Conservation (phyloP, 2,888 invertebrate genomes). For the Agrenia bidenticulata region DNA sequence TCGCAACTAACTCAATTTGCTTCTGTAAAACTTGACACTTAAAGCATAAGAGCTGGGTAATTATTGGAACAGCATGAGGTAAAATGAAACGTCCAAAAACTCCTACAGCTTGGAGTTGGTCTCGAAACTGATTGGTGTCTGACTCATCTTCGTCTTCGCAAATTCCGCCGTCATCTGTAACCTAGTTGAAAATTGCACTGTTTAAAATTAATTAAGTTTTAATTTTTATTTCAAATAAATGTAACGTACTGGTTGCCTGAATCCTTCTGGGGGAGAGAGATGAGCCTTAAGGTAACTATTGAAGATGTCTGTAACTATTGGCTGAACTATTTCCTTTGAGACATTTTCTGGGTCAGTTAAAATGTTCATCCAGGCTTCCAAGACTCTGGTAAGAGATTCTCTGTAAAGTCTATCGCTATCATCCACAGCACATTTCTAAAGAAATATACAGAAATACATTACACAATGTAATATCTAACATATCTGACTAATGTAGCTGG, state of each 20-base stretch:
- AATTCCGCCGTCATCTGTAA: constrained; percentile 58
- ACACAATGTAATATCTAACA: background rate
- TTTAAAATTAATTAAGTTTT: constrained; percentile 10
- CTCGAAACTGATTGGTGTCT: constrained; percentile 67
- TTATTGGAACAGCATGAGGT: constrained; percentile 66
- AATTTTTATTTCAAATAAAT: background rate
- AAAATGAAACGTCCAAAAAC: constrained; percentile 62
- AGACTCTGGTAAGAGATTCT: constrained; percentile 69
- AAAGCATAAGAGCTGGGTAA: constrained; percentile 64
- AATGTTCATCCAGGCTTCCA: constrained; percentile 68
- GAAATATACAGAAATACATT: background rate
- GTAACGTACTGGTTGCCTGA: constrained; percentile 61
- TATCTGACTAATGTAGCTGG: no score
- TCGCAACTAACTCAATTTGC: constrained; percentile 43
- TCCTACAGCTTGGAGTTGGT: constrained; percentile 74
- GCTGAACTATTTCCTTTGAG: constrained; percentile 58
- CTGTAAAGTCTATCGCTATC: constrained; percentile 61
- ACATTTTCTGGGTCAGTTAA: constrained; percentile 58
- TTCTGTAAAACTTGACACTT: constrained; percentile 47
- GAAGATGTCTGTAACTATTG: constrained; percentile 54
- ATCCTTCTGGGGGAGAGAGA: constrained; percentile 78
- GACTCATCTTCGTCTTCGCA: constrained; percentile 63
- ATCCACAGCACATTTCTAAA: constrained; percentile 54
- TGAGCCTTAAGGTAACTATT: constrained; percentile 73
- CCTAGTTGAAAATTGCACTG: constrained; percentile 3